phyloP scores from a whole-genome alignment of 2,888 invertebrate genomes.

The Tetragonisca angustula region DNA sequence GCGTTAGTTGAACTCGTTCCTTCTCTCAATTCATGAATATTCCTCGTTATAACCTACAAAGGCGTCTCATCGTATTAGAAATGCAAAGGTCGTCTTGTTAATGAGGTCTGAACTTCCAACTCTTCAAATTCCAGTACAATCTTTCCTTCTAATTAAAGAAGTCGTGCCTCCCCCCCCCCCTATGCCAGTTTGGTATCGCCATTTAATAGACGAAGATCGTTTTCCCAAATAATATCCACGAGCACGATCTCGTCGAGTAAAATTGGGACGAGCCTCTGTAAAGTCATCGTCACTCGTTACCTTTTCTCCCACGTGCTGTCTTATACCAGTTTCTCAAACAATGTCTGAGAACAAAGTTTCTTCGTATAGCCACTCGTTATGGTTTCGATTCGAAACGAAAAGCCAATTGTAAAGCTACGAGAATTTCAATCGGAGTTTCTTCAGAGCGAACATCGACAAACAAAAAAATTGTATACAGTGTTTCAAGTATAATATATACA shows the following conservation, averaged over 20 bases:
- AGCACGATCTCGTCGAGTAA: neutral
- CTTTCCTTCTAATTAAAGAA: constrained; percentile 10
- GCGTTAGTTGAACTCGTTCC: constrained; percentile 12
- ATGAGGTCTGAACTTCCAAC: constrained; percentile 7
- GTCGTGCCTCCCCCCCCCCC: too few relatives aligned
- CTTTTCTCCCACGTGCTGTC: too few relatives aligned
- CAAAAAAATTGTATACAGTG: too few relatives aligned
- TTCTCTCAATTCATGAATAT: constrained; percentile 29
- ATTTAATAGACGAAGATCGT: neutral
- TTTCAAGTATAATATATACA: too few relatives aligned
- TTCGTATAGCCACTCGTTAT: too few relatives aligned
- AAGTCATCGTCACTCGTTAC: too few relatives aligned
- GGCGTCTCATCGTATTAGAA: constrained; percentile 7
- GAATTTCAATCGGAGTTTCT: too few relatives aligned
- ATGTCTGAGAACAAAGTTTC: too few relatives aligned
- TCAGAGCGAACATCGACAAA: too few relatives aligned
- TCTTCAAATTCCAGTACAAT: neutral
- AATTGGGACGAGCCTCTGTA: neutral
- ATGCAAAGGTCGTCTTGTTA: constrained; percentile 6
- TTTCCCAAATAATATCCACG: neutral
- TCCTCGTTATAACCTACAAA: constrained; percentile 27
- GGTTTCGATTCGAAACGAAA: too few relatives aligned
- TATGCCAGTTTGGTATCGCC: neutral
- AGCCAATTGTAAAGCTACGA: too few relatives aligned
- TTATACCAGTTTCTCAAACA: too few relatives aligned